Evolutionary conservation across 2,113 vertebrate species (phyloP), one percentile per base, ranked within the genome.

Genomic region (Cygnus atratus): DNA sequence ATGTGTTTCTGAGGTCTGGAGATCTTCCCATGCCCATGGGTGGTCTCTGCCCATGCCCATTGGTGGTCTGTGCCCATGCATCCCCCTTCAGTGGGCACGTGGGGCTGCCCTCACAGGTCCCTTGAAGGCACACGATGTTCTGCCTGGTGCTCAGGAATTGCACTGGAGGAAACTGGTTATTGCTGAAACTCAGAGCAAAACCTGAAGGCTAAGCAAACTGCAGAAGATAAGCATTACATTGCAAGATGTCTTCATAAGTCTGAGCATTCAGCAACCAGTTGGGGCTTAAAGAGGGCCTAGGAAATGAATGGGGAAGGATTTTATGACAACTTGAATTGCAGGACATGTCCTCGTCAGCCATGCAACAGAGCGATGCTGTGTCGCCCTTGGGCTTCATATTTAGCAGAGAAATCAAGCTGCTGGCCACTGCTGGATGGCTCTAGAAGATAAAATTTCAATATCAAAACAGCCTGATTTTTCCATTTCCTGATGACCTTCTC

Each of bases 401-500:
- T 62, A 71, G 29, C 43, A 58, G 29, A 61, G 73, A 88, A 90
- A 65, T 39, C 48, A 57, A 88, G 54, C 11, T 79, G n/a, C 63
- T 87, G 78, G 41, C 10, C 0, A 0, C 86, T 70, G 48, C 9
- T 82, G n/a, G 33, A 33, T 88, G 58, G 61, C 33, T 66, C 26
- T 8, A 10, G 48, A 81, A 66, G 21, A 55, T 18, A 72, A 7
- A 88, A 67, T 90, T 94, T 77, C 22, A 22, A 12, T 71, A 88
- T 67, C 28, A 37, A 84, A 91, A n/a, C 6, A n/a, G 44, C 9
- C 63, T 63, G 20, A n/a, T 66, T 87, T 77, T 88, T 77, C n/a
- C 55, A 41, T 57, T 91, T 96, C 46, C 28, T 74, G 68, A 39
- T 87, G 87, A 92, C 90, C 90, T 10, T 87, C 25, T 9, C 41